Percentiles rank a stretch among this genome's conserved stretches.
phyloP scores from a whole-genome alignment of 1,140 invertebrate genomes.

The Batillaria attramentaria region DNA sequence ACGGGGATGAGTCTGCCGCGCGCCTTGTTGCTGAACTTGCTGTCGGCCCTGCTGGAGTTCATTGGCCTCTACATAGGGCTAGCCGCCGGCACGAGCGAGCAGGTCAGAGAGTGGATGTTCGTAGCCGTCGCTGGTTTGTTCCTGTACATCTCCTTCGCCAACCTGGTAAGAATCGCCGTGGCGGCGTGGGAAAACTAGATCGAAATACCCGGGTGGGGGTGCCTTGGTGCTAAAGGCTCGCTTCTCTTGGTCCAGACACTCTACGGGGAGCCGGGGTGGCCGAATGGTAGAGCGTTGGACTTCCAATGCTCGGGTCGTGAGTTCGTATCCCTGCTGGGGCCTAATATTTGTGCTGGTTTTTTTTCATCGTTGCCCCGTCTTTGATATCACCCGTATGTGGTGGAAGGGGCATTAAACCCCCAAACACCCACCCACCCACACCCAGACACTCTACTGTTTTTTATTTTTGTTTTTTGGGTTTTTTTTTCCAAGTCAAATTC shows the following conservation, averaged over 20 bases:
- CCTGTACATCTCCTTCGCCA: slow-evolving; percentile 76
- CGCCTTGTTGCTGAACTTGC: slow-evolving; percentile 78
- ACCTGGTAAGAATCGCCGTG: slow-evolving; percentile 73
- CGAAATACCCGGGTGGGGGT: not conserved
- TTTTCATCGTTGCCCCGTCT: too few species aligned
- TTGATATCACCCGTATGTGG: too few species aligned
- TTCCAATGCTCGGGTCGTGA: too few species aligned
- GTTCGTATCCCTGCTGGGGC: too few species aligned
- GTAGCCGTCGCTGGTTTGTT: slow-evolving; percentile 77
- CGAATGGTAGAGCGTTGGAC: not conserved
- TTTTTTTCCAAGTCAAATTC: too few species aligned
- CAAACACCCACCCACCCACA: too few species aligned
- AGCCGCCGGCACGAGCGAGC: slow-evolving; percentile 45
- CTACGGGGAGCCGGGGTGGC: not conserved
- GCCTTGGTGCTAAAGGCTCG: too few species aligned
- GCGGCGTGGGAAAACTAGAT: not conserved
- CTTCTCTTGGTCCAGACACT: too few species aligned
- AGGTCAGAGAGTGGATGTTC: slow-evolving; percentile 73
- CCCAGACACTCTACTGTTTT: too few species aligned
- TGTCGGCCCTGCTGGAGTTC: slow-evolving; percentile 78
- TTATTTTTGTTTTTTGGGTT: not conserved
- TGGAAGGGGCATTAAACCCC: too few species aligned
- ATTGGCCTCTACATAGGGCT: slow-evolving; percentile 77
- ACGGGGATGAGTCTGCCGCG: slow-evolving; percentile 81
- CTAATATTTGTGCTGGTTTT: too few species aligned